Percentiles rank a stretch among this genome's conserved stretches.
Evolutionary conservation across 2,113 vertebrate genomes (phyloP).

Genomic region (Antigone vipio): DNA sequence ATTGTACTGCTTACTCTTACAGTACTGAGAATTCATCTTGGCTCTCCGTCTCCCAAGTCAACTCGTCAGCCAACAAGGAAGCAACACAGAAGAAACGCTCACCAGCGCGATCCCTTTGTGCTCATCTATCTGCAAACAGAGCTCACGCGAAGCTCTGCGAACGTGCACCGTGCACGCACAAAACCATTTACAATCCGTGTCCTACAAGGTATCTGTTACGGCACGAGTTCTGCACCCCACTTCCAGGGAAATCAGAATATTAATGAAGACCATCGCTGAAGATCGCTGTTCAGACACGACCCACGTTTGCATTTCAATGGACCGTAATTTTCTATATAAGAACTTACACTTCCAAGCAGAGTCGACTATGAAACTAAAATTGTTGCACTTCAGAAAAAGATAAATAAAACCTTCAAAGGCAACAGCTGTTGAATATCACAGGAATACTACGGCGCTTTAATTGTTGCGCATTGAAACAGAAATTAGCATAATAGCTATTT

Average conservation of each 20-base stretch:
- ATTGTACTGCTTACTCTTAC: slow-evolving; percentile 26
- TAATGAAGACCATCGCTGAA: neutral
- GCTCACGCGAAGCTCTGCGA: neutral
- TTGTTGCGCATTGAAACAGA: slow-evolving; percentile 14
- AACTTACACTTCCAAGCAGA: slow-evolving; percentile 28
- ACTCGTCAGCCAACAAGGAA: neutral
- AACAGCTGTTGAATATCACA: slow-evolving; percentile 48
- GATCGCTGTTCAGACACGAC: neutral
- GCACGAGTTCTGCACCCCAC: neutral
- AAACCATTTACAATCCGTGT: neutral
- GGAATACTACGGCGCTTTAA: slow-evolving; percentile 7
- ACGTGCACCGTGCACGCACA: rapidly evolving
- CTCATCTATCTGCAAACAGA: neutral
- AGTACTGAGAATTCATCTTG: slow-evolving; percentile 29
- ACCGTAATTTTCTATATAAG: neutral
- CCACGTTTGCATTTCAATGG: slow-evolving; percentile 50
- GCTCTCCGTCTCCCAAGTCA: neutral
- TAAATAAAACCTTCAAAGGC: slow-evolving; percentile 58
- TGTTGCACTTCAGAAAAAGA: slow-evolving; percentile 43
- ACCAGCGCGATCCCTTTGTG: neutral
- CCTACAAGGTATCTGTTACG: neutral
- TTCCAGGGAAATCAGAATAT: neutral
- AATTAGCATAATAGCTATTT: slow-evolving; percentile 53
- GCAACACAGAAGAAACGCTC: neutral
- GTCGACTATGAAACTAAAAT: slow-evolving; percentile 20